A percentile compares a stretch with the other conserved stretches of the same genome.
These are phyloP conservation scores for Odiellus spinosus DNA, from an alignment of 2,888 invertebrate species.

Conservation along the genomic window DNA sequence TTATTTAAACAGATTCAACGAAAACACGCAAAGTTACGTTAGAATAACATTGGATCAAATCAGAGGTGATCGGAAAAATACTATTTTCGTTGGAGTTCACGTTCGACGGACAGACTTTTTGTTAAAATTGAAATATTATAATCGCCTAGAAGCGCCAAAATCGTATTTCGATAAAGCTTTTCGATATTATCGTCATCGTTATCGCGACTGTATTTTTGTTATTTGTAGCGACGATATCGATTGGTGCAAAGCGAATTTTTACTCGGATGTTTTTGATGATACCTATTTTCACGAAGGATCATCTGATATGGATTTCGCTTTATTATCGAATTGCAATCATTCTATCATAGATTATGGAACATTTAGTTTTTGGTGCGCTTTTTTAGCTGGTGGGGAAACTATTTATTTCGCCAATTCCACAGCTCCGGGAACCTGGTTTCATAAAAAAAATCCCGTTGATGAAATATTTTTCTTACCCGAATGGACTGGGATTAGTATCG, in stretches of 20 bases:
- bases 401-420: conserved; percentile 8
- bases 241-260: conserved; percentile 34
- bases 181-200: conserved; percentile 33
- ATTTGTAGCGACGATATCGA: conserved; percentile 36
- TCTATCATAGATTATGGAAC: conserved; percentile 31
- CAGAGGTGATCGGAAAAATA: no score
- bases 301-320: conserved; percentile 34
- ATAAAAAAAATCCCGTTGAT: not conserved
- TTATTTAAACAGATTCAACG: no score
- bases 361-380: conserved; percentile 27
- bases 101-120: no score
- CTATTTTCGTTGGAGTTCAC: no score
- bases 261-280: conserved; percentile 31
- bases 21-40: no score
- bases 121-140: no score
- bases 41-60: no score
- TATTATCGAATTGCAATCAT: conserved; percentile 38
- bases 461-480: not conserved
- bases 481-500: not conserved
- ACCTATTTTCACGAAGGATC: no score
- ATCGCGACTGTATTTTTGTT: conserved; percentile 29
- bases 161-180: conserved; percentile 34
- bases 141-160: no score
- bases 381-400: conserved; percentile 23
- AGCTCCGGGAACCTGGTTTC: not conserved